Base-by-base conservation (phyloP, 2,888 invertebrate genomes). In the Cataglyphis albicans region DNA sequence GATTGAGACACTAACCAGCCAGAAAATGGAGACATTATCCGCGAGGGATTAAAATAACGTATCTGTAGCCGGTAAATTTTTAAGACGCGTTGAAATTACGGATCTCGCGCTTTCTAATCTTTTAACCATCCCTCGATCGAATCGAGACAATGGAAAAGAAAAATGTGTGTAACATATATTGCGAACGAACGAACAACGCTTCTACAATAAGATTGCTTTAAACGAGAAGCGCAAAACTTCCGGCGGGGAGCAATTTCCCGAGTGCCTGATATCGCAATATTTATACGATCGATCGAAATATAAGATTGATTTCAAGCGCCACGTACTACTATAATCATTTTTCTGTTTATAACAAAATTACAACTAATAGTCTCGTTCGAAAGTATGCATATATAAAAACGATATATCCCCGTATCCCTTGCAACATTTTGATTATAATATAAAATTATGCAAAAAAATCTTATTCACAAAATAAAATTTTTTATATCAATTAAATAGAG, bases 11-110 rank as follows among this genome's bases (percentile, higher is more conserved):
- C 72, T 84, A 85, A 83, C 65, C 84, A 78, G 78, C 78, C 73
- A 72, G 87, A 88, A 88, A 91, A 90, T 91, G 72, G 82, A 85
- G 86, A 84, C 87, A 86, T 87, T 85, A 86, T 48, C 82, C 68
- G 52, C 57, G 59, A 52, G 70, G 65, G 82, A 78, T 87, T 84
- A 85, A 84, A 81, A 85, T 81, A 75, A 68, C n/a, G 75, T 29
- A 84, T 84, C 57, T 59, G 57, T 38, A 55, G 72, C 7, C 25
- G 18, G 12, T 59, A 21, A 78, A 72, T 80, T 80, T 80, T 80
- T 80, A 72, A 59, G 18, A n/a, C 52, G 18, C 21, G 32, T 72
- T 61, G 63, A 84, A 84, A 84, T 82, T 74, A 41, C 41, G 29
- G 64, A 74, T 64, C 52, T 18, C 57, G 18, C 41, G 7, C 12